Base-by-base conservation (phyloP, 2,797 vertebrate genomes). In the Tympanoctomys barrerae region DNA sequence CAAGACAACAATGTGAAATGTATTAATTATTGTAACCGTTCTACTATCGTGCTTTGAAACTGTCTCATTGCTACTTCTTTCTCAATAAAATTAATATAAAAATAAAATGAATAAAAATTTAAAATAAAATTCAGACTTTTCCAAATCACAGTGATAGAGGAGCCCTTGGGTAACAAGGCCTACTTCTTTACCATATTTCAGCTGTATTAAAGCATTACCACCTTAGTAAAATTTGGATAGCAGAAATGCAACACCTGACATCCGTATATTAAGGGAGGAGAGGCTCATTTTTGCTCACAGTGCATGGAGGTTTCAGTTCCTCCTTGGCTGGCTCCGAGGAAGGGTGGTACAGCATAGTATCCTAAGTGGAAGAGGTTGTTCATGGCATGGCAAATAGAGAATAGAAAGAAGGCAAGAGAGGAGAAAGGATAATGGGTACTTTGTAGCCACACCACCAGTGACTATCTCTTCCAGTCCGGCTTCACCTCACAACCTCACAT, bases 401-500 rank as follows among this genome's bases (percentile, higher is more conserved):
- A 12, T 3, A 2, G 24, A 75, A 12, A 75, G 12, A 75, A 11
- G 14, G 7, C 11, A 19, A 75, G 39, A 26, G 24, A 24, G 7
- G 11, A 36, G 39, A 22, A 5, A 42, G 21, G 22, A 42, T 36
- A 26, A 24, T 24, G 13, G 36, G 13, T 39, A 39, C 71, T 42
- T 13, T 22, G 12, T 13, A 21, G 71, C 5, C 8, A 26, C 39
- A 13, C 1, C 5, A 1, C 19, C 22, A 6, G 5, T 3, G 5
- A 42, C 71, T 11, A 42, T 10, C 24, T 39, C 36, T 21, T 24
- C 9, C 36, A 70, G 36, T 16, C 68, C 24, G 21, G 36, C 36
- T 42, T 42, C 70, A 12, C 36, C 9, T 54, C 52, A 12, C 52
- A 14, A 3, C 24, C 6, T 7, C 71, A 28, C 71, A 46, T 28